phyloP scores from a whole-genome alignment of 2,797 vertebrate genomes.

The Sebastolobus alascanus region DNA sequence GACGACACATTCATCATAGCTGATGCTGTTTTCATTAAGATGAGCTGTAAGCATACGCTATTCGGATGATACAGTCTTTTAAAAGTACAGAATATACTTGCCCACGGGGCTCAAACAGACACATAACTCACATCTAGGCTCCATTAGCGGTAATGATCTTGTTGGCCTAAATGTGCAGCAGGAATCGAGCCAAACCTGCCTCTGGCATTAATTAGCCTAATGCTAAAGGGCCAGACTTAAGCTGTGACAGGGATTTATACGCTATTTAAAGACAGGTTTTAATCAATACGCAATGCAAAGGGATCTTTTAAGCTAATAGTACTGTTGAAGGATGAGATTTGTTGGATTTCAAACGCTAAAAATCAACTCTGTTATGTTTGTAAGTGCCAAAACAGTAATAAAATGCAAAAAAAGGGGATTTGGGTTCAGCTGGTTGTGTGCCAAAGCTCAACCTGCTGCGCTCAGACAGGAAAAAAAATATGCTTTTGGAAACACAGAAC shows the following conservation, averaged over 20 bases:
- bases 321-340: background rate
- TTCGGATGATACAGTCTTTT: background rate
- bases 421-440: background rate
- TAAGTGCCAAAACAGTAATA: background rate
- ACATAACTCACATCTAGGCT: background rate
- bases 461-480: background rate
- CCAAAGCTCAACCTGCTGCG: constrained; percentile 5
- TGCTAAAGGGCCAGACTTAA: background rate
- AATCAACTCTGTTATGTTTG: background rate
- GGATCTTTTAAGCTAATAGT: background rate
- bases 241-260: constrained; percentile 8
- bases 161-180: constrained; percentile 9
- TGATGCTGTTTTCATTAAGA: background rate
- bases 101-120: background rate
- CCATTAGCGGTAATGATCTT: constrained; percentile 29
- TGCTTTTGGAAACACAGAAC: background rate
- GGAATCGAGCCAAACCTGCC: constrained; percentile 26
- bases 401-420: background rate
- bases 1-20: background rate
- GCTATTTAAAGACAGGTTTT: background rate
- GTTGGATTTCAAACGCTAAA: background rate
- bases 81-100: background rate
- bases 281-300: background rate
- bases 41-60: background rate
- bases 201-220: constrained; percentile 28